phyloP scores from a whole-genome alignment of 2,888 invertebrate species.

The Augiades crinisus region DNA sequence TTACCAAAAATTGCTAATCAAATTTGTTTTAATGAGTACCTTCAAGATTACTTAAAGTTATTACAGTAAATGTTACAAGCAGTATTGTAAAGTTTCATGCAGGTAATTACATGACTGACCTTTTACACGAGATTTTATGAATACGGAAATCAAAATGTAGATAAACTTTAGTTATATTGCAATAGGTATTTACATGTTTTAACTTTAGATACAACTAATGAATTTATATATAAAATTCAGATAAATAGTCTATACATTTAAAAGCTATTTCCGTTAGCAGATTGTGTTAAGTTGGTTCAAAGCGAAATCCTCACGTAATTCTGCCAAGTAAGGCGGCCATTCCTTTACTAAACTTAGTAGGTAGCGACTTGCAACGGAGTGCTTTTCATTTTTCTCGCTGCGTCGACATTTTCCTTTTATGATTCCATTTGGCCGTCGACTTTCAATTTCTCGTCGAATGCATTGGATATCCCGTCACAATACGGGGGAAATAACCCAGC shows the following conservation, averaged over 20 bases:
- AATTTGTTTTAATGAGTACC: constrained; percentile 38
- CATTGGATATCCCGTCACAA: constrained; percentile 52
- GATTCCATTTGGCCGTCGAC: constrained; percentile 50
- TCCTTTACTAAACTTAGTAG: constrained; percentile 6
- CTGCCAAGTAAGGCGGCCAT: not conserved
- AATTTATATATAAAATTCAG: not conserved
- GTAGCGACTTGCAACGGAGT: constrained; percentile 10
- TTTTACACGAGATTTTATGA: not conserved
- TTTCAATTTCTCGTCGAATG: constrained; percentile 61
- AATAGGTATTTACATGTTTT: too few relatives aligned
- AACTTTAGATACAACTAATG: too few relatives aligned
- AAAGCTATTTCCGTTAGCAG: too few relatives aligned
- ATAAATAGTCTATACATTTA: not conserved
- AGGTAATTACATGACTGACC: not conserved
- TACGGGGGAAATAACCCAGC: constrained; percentile 62
- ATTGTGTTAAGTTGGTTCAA: too few relatives aligned
- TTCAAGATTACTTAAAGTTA: constrained; percentile 2
- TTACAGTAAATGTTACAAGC: not conserved
- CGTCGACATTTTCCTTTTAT: constrained; percentile 49
- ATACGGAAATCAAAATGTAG: too few relatives aligned
- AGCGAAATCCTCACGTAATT: not conserved
- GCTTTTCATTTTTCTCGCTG: constrained; percentile 32
- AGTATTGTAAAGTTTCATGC: not conserved
- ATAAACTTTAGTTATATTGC: too few relatives aligned
- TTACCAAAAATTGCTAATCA: constrained; percentile 56